Evolutionary conservation across 2,888 invertebrate species (phyloP).

Genomic region (Yponomeuta evonymella): DNA sequence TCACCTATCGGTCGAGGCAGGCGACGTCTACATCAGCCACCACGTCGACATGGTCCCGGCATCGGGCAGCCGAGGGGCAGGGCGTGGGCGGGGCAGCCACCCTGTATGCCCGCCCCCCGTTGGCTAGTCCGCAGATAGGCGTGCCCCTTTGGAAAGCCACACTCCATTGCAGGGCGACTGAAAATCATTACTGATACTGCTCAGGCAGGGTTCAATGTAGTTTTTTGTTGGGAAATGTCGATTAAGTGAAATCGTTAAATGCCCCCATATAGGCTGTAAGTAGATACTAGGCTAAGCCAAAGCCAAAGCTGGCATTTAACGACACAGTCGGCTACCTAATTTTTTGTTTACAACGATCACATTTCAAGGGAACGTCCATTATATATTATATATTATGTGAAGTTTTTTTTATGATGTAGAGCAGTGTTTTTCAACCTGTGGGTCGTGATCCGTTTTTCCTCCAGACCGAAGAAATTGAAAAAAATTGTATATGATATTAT

Average conservation of each 20-base stretch:
- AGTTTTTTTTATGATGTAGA: no score
- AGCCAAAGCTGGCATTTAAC: no score
- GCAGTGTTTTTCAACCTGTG: no score
- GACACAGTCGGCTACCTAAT: no score
- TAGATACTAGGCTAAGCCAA: no score
- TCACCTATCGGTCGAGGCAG: not conserved
- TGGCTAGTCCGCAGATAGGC: not conserved
- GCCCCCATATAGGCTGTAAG: no score
- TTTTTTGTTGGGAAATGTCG: not conserved
- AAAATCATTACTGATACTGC: not conserved
- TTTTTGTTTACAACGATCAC: no score
- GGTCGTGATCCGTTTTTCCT: no score
- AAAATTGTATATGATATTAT: no score
- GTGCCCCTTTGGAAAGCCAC: not conserved
- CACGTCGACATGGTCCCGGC: not conserved
- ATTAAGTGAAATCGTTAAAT: not conserved
- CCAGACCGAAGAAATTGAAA: no score
- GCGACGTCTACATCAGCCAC: not conserved
- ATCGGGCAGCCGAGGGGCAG: not conserved
- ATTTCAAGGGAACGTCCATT: no score
- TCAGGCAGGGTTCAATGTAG: not conserved
- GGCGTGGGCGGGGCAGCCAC: not conserved
- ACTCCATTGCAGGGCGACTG: not conserved
- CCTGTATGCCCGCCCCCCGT: not conserved
- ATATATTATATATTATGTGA: no score